Evolutionary conservation across 1,140 invertebrate species (phyloP), one percentile per base, ranked within the genome.

Genomic region (Drosophila yakuba): DNA sequence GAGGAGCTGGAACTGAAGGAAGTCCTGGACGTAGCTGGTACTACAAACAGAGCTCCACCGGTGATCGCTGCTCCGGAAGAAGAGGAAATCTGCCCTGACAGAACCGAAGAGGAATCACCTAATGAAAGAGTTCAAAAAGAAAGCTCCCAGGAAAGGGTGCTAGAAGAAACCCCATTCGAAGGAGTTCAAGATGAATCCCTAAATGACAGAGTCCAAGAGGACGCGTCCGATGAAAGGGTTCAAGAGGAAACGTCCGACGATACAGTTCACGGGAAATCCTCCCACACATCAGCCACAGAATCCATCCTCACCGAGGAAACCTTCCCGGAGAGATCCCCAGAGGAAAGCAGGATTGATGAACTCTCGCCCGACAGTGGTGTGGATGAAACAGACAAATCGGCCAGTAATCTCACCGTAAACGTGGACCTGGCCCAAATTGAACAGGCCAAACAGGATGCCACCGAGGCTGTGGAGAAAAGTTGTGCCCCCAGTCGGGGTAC

Each of bases 391-490:
- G 38, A 61, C 39, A 47, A 75, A 55, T 63, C 75, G n/a, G 69
- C 57, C 48, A 77, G 50, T 28, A 51, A 58, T 25, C 68, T 80
- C 6, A 75, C 41, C 25, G 63, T 84, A 0, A 57, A 89, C 25
- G 74, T 80, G 14, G 60, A 76, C 0, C 28, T 67, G 41, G 69
- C 68, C 20, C 84, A 88, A 38, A 50, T 74, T 17, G 67, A 89
- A 35, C 62, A 84, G 48, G 77, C 77, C 51, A 80, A 89, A 50
- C 60, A 72, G 8, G 66, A 79, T 38, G 74, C 41, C 2, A 51
- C 61, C 0, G 57, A 17, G 1, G 44, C 51, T 4, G 50, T 56
- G 17, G 51, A 78, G 28, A 72, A 75, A 15, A 55, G 45, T 20
- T 57, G 52, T 5, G 38, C 25, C 2, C 75, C 8, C 32, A 32